Percentiles rank a stretch among this genome's conserved stretches.
These are phyloP conservation scores for Chrysolina oricalcia DNA, from an alignment of 2,888 invertebrate species.

Conservation along the genomic window DNA sequence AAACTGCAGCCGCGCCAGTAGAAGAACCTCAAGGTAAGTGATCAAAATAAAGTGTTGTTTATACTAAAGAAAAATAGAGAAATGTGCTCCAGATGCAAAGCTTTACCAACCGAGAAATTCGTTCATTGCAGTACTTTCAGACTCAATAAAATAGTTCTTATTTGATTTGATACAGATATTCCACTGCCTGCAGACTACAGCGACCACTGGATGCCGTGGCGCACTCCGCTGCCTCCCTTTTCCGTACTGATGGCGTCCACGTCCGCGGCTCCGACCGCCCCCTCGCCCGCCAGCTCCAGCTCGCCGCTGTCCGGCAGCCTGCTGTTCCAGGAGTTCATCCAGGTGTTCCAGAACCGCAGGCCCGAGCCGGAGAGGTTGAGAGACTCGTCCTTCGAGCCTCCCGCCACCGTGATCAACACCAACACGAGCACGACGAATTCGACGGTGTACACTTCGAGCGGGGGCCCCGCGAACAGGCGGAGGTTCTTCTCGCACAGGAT, in stretches of 20 bases:
- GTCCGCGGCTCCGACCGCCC: neutral
- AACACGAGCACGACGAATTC: conserved; percentile 56
- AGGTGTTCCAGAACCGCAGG: conserved; percentile 33
- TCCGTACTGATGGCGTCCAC: neutral
- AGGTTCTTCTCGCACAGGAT: conserved; percentile 64
- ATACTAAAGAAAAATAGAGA: no score
- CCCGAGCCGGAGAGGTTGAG: conserved; percentile 9
- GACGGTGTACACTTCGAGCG: conserved; percentile 58
- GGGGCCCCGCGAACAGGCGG: conserved; percentile 53
- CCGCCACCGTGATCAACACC: conserved; percentile 35
- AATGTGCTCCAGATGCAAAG: no score
- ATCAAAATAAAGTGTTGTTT: no score
- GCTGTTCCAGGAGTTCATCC: conserved; percentile 28
- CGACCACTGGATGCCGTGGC: no score
- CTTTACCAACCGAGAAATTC: no score
- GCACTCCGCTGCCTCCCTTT: neutral
- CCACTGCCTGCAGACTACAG: no score
- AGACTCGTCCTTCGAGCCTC: conserved; percentile 27
- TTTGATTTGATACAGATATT: no score
- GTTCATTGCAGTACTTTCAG: no score
- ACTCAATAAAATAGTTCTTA: no score
- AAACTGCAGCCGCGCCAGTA: neutral
- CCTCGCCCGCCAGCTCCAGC: neutral
- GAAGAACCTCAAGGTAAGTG: conserved; percentile 18
- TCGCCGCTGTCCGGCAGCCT: conserved; percentile 19